Base-by-base conservation (phyloP, 1,140 invertebrate genomes). In the Drosophila orosa region DNA sequence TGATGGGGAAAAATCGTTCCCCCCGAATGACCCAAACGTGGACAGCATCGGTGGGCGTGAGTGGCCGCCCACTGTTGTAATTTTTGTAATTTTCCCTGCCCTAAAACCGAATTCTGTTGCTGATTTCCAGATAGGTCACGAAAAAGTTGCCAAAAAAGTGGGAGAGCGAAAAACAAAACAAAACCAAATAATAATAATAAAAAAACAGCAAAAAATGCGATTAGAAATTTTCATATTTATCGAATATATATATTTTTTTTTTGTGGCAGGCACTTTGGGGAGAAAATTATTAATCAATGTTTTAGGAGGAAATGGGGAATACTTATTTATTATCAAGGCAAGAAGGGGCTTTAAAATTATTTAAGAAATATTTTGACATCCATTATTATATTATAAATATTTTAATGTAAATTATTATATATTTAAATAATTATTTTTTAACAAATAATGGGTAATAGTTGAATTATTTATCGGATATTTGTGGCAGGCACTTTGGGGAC, bases 51-150 rank as follows among this genome's bases (percentile, higher is more conserved):
- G 62, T 63, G 56, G 57, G 25, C 42, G 25, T n/a, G n/a, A n/a
- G n/a, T n/a, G n/a, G 25, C 27, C 58, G 29, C 22, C 45, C 58
- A 31, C 29, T 19, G 45, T 35, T 35, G 60, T 33, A 54, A 67
- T 67, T 68, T 68, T 35, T 35, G 60, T 33, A 54, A 67, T 67
- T 68, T 68, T 31, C 15, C 31, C 48, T 29, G 65, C 22, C 31
- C 60, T n/a, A 42, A 57, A 69, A 47, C 33, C 27, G 35, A 47
- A 44, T 44, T 52, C 29, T 29, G 47, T 50, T 37, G 24, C 66
- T 57, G 67, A 71, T 71, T 69, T 71, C 19, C 25, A 69, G 67
- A 71, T 71, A 71, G 25, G 67, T 71, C 67, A 71, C 67, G 67
- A 2, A 71, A 57, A 71, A 37, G 17, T 37, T 27, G 15, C 39